A percentile compares a stretch with the other conserved stretches of the same genome.
These are phyloP conservation scores for Alviniconcha strummeri DNA, from an alignment of 2,888 invertebrate species.

Conservation along the genomic window DNA sequence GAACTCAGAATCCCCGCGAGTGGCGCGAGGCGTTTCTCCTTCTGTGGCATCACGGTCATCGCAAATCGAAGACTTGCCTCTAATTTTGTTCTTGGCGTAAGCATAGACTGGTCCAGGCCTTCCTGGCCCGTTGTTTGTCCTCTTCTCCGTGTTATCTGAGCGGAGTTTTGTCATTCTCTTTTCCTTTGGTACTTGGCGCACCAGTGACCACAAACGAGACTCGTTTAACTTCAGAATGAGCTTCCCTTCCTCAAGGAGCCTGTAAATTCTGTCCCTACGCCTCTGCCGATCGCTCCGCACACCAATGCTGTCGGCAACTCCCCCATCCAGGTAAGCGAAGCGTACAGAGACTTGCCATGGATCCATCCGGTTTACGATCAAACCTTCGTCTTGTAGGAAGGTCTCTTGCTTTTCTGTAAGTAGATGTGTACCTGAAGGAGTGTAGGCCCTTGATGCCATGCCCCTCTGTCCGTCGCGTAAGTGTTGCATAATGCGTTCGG, in stretches of 20 bases:
- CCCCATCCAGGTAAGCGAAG: conserved; percentile 28
- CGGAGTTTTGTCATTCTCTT: no score
- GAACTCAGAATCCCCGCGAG: no score
- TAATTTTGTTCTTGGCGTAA: no score
- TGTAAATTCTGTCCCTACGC: neutral
- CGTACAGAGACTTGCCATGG: conserved; percentile 23
- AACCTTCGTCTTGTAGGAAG: neutral
- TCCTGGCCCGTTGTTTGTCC: no score
- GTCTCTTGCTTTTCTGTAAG: conserved; percentile 16
- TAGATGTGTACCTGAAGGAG: conserved; percentile 18
- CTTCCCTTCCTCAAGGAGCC: neutral
- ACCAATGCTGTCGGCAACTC: conserved; percentile 19
- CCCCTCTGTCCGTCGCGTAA: no score
- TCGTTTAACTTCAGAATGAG: neutral
- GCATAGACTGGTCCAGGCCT: no score
- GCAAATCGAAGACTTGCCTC: no score
- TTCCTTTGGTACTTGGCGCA: neutral
- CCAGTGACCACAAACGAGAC: neutral
- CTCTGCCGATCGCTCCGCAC: conserved; percentile 4
- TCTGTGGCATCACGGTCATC: no score
- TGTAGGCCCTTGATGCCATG: neutral
- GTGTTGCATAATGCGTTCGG: no score
- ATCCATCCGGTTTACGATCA: neutral
- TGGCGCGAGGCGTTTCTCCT: no score
- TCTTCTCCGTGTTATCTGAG: no score